Evolutionary conservation across 2,888 invertebrate genomes (phyloP).

Genomic region (Onthophagus sagittarius): DNA sequence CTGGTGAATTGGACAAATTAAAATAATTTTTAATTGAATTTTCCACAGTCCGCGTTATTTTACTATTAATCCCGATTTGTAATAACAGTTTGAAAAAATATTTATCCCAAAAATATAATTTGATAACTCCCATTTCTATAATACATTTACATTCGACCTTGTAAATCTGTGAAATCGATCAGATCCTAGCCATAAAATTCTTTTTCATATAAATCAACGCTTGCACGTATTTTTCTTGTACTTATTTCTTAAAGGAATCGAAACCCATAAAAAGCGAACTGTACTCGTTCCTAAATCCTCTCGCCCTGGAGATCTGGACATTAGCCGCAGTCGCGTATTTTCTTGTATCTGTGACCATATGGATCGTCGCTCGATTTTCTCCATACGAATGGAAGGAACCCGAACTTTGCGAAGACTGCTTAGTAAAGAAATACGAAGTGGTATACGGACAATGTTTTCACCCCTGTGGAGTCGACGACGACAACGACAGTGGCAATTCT

Average conservation of each 20-base stretch:
- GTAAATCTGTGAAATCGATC: too few relatives aligned
- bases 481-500: constrained; percentile 24
- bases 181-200: neutral
- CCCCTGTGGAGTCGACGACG: constrained; percentile 15
- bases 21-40: too few relatives aligned
- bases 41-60: too few relatives aligned
- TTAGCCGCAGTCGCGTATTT: constrained; percentile 75
- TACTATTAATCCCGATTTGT: too few relatives aligned
- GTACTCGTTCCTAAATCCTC: constrained; percentile 82
- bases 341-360: constrained; percentile 74
- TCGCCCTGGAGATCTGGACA: constrained; percentile 82
- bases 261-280: constrained; percentile 55
- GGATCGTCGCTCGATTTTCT: constrained; percentile 80
- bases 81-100: too few relatives aligned
- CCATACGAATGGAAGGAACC: constrained; percentile 77
- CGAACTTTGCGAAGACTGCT: constrained; percentile 55
- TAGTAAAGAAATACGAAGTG: constrained; percentile 36
- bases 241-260: constrained; percentile 46
- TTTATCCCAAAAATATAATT: too few relatives aligned
- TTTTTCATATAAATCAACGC: neutral
- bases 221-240: neutral
- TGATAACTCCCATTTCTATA: too few relatives aligned
- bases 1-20: too few relatives aligned
- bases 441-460: constrained; percentile 38
- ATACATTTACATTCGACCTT: too few relatives aligned